Evolutionary conservation across 2,113 vertebrate species (phyloP), one percentile per base, ranked within the genome.

Genomic region (Peromyscus californicus): DNA sequence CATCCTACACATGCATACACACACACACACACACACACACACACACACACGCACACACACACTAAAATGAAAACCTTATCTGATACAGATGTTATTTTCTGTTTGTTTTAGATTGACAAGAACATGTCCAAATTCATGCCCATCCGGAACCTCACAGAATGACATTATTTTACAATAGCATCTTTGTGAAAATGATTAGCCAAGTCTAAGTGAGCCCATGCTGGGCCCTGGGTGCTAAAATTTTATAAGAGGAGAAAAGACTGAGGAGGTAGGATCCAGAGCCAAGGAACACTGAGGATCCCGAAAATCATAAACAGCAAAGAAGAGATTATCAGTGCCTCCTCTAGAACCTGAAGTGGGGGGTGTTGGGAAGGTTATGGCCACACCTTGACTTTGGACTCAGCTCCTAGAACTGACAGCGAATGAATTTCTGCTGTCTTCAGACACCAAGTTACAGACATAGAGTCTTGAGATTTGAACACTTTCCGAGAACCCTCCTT

Each of bases 261-360:
- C 11, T 15, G 29, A 31, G 48, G 57, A 39, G 78, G 48, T 33
- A 45, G 31, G 61, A 31, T 42, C 2, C 31, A 19, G 24, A 48
- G 29, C 3, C 51, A 61, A 79, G 59, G 10, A 76, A 65, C 21
- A 26, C 3, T n/a, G 29, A 80, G 0, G 4, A 51, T 54, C n/a
- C 3, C 42, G 63, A 11, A 33, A 24, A 78, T 82, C 87, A 59
- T 31, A 21, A 59, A 26, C 88, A 51, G 9, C 61, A 22, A 93
- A 3, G 10, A 19, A 31, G 61, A 95, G 33, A 31, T 39, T 48
- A 65, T 15, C n/a, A 69, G 5, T 22, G 6, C 17, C 5, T 59
- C 2, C 10, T 0, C 59, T 19, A 48, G 16, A 72, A 22, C 0
- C 17, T 75, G 15, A 15, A 39, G n/a, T 29, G 11, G 54, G 1